Evolutionary conservation across 2,888 invertebrate genomes (phyloP).

Genomic region (Masnerella sp.): DNA sequence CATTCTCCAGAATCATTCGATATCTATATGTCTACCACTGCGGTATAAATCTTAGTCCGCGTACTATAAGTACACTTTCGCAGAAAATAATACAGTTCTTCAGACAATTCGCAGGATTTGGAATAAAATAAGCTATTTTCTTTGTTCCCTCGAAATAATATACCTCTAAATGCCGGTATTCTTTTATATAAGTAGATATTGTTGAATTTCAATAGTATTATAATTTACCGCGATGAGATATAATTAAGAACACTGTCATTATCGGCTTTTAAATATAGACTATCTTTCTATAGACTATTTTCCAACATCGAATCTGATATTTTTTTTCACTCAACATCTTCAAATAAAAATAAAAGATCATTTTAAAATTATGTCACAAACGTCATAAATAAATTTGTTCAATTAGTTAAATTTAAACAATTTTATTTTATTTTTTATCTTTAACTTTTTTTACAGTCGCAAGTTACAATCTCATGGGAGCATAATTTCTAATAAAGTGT

Average conservation of each 20-base stretch:
- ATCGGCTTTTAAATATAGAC: too few species aligned
- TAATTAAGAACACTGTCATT: not conserved
- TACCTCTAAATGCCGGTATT: constrained; percentile 14
- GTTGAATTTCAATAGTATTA: constrained; percentile 7
- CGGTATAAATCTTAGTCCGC: constrained; percentile 9
- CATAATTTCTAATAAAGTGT: too few species aligned
- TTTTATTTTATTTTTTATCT: too few species aligned
- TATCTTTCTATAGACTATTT: too few species aligned
- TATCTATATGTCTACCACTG: not conserved
- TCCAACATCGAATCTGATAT: not conserved
- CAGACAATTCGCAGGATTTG: constrained; percentile 10
- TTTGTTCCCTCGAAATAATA: constrained; percentile 19
- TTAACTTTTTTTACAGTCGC: too few species aligned
- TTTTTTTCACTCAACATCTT: too few species aligned
- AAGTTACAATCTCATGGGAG: too few species aligned
- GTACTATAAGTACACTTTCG: constrained; percentile 15
- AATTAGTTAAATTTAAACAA: too few species aligned
- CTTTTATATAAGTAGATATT: constrained; percentile 14
- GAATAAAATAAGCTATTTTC: constrained; percentile 22
- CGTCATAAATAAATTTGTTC: too few species aligned
- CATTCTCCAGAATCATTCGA: too few species aligned
- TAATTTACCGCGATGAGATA: not conserved
- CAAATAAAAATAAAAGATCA: too few species aligned
- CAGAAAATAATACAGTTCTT: constrained; percentile 14
- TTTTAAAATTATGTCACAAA: too few species aligned